These are phyloP conservation scores for Microplitis demolitor DNA, from an alignment of 1,140 invertebrate genomes.

Conservation along the genomic window DNA sequence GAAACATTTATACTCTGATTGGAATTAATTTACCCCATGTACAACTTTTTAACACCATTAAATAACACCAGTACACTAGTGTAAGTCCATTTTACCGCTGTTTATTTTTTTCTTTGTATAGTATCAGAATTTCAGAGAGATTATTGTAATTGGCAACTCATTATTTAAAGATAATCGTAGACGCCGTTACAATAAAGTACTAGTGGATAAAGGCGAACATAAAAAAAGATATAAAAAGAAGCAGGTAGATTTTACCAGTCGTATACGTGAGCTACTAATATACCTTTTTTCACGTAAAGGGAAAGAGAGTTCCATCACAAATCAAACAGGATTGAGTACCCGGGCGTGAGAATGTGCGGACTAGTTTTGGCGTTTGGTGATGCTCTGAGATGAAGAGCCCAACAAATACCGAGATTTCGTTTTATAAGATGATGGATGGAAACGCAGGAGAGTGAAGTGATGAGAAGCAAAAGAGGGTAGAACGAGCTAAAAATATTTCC, in stretches of 20 bases:
- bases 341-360: conserved; percentile 20
- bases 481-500: neutral
- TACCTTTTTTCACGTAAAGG: neutral
- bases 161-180: neutral
- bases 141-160: too few relatives aligned
- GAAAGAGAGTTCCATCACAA: conserved; percentile 13
- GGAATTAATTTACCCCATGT: too few relatives aligned
- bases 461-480: neutral
- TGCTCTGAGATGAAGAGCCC: neutral
- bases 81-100: too few relatives aligned
- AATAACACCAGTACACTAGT: too few relatives aligned
- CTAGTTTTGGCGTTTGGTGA: neutral
- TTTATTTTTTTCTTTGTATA: too few relatives aligned
- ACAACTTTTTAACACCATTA: too few relatives aligned
- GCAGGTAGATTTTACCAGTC: too few relatives aligned
- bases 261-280: neutral
- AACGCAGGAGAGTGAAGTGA: neutral
- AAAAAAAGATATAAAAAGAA: neutral
- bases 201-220: neutral
- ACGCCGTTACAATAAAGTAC: neutral
- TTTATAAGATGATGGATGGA: conserved; percentile 21
- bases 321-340: conserved; percentile 29
- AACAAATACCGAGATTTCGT: conserved; percentile 26
- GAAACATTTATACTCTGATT: too few relatives aligned
- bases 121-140: too few relatives aligned